Conservation (phyloP, 2,888 invertebrate genomes). For the Caenorhabditis imperialis region DNA sequence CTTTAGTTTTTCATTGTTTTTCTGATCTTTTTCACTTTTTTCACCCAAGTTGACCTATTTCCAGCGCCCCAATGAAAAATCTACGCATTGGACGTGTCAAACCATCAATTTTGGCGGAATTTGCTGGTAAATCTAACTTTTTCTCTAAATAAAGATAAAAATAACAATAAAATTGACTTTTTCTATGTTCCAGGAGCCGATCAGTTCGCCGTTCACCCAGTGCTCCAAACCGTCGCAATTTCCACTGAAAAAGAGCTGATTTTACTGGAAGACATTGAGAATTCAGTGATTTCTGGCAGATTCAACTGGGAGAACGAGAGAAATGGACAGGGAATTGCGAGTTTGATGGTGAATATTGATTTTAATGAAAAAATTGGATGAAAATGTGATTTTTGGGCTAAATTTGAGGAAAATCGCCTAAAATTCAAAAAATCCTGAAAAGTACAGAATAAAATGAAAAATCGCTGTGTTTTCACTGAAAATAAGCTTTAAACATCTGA, state of each 20-base stretch:
- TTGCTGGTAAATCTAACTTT: conserved; percentile 14
- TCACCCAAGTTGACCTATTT: conserved; percentile 2
- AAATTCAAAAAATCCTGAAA: no score
- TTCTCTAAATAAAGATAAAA: neutral
- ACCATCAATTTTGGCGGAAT: conserved; percentile 3
- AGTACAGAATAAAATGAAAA: no score
- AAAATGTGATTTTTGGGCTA: no score
- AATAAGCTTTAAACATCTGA: no score
- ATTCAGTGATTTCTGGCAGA: conserved; percentile 7
- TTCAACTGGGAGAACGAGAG: conserved; percentile 21
- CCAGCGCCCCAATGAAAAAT: conserved; percentile 30
- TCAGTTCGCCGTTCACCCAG: conserved; percentile 31
- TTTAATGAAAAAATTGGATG: neutral
- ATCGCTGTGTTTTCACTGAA: no score
- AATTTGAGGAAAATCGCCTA: no score
- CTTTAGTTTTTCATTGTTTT: neutral
- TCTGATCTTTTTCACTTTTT: neutral
- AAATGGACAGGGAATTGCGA: neutral
- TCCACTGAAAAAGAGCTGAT: conserved; percentile 22
- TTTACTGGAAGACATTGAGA: conserved; percentile 15
- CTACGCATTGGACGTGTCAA: conserved; percentile 26
- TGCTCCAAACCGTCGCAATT: conserved; percentile 29
- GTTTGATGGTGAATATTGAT: conserved; percentile 6
- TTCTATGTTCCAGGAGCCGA: conserved; percentile 15
- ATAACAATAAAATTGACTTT: neutral